These are phyloP conservation scores for Origma solitaria DNA, from an alignment of 2,113 vertebrate species.

Conservation along the genomic window DNA sequence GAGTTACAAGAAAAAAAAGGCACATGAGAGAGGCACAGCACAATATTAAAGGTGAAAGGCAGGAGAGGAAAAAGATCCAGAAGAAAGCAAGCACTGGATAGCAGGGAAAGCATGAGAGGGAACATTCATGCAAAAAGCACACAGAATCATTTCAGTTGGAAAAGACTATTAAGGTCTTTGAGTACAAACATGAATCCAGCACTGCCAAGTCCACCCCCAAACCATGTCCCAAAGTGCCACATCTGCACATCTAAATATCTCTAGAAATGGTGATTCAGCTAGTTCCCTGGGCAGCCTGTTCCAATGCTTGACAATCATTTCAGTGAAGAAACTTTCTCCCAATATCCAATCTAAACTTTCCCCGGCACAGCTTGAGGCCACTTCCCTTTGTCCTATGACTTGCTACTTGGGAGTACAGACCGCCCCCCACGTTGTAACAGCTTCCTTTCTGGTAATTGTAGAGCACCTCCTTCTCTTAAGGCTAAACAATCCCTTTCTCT, in stretches of 20 bases:
- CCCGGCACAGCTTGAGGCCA: too few species aligned
- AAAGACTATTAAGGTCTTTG: background rate
- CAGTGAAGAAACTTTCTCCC: background rate
- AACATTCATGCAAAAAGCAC: background rate
- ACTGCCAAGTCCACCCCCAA: background rate
- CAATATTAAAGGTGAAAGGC: background rate
- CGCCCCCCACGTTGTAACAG: background rate
- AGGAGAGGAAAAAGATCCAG: background rate
- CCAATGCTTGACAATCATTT: background rate
- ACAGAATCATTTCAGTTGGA: background rate
- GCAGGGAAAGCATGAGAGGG: background rate
- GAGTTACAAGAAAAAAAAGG: background rate
- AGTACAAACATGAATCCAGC: background rate
- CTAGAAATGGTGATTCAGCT: background rate
- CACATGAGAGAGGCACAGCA: background rate
- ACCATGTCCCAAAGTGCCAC: background rate
- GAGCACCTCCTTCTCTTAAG: background rate
- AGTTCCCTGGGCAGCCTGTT: background rate
- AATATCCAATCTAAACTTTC: background rate
- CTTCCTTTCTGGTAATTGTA: background rate
- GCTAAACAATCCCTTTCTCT: background rate
- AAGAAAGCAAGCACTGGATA: accelerated
- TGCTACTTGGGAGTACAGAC: background rate
- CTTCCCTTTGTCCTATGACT: background rate
- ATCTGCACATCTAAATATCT: background rate